Evolutionary conservation across 2,797 vertebrate genomes (phyloP).

Genomic region (Pelobates cultripes): DNA sequence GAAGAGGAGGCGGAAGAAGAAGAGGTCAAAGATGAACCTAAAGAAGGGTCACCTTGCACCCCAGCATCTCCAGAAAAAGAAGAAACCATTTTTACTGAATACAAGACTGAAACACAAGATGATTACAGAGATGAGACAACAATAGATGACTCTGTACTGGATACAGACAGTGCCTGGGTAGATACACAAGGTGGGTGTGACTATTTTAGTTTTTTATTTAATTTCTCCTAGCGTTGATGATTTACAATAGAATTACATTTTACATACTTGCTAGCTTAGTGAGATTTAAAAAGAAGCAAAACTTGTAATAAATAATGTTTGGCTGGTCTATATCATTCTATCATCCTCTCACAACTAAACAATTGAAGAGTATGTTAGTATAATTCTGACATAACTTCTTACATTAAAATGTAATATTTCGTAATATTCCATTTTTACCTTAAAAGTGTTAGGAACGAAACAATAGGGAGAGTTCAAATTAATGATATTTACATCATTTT

Average conservation of each 20-base stretch:
- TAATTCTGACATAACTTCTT: too few relatives aligned
- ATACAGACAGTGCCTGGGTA: slow-evolving; percentile 96
- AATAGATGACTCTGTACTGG: slow-evolving; percentile 96
- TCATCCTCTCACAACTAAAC: too few relatives aligned
- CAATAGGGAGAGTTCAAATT: too few relatives aligned
- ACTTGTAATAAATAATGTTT: too few relatives aligned
- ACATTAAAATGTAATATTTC: too few relatives aligned
- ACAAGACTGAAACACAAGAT: slow-evolving; percentile 86
- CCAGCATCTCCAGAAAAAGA: slow-evolving; percentile 79
- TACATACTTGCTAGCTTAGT: background rate
- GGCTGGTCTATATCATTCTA: too few relatives aligned
- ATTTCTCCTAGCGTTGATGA: background rate
- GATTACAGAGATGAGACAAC: slow-evolving; percentile 94
- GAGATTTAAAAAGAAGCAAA: background rate
- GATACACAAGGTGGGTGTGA: slow-evolving; percentile 93
- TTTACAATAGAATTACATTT: too few relatives aligned
- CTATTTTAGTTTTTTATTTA: slow-evolving; percentile 61
- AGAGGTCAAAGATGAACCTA: slow-evolving; percentile 72
- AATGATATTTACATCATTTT: too few relatives aligned
- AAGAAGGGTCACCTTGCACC: slow-evolving; percentile 71
- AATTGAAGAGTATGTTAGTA: too few relatives aligned
- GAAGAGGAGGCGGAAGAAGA: slow-evolving; percentile 65
- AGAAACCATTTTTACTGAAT: slow-evolving; percentile 79
- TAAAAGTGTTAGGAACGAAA: too few relatives aligned
- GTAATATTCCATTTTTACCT: too few relatives aligned